These are phyloP conservation scores for Ancistrus triradiatus DNA, from an alignment of 2,113 vertebrate species.

Conservation along the genomic window DNA sequence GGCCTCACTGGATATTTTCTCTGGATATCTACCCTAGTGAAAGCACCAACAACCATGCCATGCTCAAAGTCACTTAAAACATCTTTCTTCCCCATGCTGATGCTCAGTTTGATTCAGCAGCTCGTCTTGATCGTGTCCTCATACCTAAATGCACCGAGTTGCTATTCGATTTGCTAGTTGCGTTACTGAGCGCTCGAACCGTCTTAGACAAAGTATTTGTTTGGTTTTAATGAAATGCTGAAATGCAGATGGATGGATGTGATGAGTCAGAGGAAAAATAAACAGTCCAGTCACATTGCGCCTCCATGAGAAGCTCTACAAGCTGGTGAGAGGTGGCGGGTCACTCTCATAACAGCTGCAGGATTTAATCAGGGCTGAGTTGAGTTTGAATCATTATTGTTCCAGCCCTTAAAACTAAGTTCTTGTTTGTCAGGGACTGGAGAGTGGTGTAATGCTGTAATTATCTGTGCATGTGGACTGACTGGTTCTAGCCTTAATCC, in stretches of 20 bases:
- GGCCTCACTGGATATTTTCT: no score
- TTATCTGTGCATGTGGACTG: conserved; percentile 9
- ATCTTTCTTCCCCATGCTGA: no score
- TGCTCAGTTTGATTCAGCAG: no score
- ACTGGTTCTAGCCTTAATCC: conserved; percentile 21
- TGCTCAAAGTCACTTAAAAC: no score
- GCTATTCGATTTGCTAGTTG: no score
- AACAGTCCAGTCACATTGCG: background rate
- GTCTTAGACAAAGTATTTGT: no score
- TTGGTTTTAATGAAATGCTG: conserved; percentile 5
- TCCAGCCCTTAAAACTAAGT: background rate
- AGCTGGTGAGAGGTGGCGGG: background rate
- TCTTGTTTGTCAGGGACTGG: background rate
- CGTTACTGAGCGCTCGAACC: no score
- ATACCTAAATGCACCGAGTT: no score
- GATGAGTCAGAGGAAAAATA: background rate
- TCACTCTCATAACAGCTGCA: background rate
- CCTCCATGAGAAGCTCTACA: background rate
- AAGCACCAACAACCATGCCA: no score
- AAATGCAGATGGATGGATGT: background rate
- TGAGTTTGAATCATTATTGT: background rate
- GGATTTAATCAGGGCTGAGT: background rate
- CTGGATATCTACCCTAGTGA: no score
- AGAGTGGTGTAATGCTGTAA: background rate
- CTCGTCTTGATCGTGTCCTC: no score